phyloP scores from a whole-genome alignment of 2,113 vertebrate genomes.

The Nibea albiflora region DNA sequence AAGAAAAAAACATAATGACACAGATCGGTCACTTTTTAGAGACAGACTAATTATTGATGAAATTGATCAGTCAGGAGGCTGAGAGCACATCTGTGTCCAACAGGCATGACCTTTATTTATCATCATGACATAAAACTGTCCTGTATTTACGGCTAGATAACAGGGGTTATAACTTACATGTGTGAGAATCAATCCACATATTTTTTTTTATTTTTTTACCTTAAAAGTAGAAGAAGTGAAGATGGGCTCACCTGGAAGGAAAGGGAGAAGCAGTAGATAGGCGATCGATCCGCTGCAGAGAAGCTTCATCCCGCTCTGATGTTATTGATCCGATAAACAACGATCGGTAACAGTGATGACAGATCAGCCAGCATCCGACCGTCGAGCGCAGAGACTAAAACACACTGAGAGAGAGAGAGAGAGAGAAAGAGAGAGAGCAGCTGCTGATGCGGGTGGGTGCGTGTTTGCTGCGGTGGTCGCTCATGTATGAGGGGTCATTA shows the following conservation, averaged over 20 bases:
- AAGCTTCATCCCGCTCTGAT: conserved; percentile 52
- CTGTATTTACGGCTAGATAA: too few species aligned
- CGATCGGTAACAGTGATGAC: background rate
- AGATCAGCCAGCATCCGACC: background rate
- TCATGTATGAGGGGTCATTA: conserved; percentile 42
- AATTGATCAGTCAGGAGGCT: background rate
- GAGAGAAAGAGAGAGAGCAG: background rate
- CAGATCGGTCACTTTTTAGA: background rate
- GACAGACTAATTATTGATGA: too few species aligned
- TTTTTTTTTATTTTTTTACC: background rate
- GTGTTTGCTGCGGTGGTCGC: conserved; percentile 37
- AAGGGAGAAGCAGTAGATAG: conserved; percentile 44
- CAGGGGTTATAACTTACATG: too few species aligned
- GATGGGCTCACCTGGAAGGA: conserved; percentile 60
- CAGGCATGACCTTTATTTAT: background rate
- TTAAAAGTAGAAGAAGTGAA: background rate
- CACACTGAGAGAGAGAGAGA: conserved; percentile 5
- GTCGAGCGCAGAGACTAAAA: background rate
- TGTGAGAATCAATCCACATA: background rate
- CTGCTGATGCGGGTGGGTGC: conserved; percentile 1
- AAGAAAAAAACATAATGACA: background rate
- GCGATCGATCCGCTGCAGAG: conserved; percentile 6
- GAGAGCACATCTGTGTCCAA: background rate
- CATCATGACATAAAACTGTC: too few species aligned
- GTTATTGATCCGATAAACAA: conserved; percentile 7